Evolutionary conservation across 2,888 invertebrate species (phyloP).

Genomic region (Patella caerulea): DNA sequence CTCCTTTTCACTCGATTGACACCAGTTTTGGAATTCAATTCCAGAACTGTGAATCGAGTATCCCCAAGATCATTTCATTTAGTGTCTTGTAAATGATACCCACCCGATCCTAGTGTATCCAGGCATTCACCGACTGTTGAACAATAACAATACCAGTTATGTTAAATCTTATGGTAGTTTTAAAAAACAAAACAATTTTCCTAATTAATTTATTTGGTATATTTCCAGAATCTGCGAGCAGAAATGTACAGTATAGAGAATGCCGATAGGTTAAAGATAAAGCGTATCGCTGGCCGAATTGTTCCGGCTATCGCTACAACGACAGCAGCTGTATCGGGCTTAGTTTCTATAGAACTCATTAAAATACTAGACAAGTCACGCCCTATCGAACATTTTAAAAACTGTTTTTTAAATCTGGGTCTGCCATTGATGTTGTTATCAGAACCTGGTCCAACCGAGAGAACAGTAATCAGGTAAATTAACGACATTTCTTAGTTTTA

Average conservation of each 20-base stretch:
- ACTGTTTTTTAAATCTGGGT: constrained; percentile 70
- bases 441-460: constrained; percentile 66
- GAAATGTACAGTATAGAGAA: constrained; percentile 69
- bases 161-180: too few species aligned
- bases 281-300: constrained; percentile 71
- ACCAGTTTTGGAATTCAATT: too few species aligned
- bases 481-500: too few species aligned
- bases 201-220: background rate
- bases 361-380: constrained; percentile 59
- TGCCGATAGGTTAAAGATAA: constrained; percentile 66
- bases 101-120: too few species aligned
- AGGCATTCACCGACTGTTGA: too few species aligned
- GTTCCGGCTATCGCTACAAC: constrained; percentile 73
- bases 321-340: constrained; percentile 72
- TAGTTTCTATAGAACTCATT: constrained; percentile 68
- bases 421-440: constrained; percentile 68
- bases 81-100: too few species aligned
- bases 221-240: constrained; percentile 68
- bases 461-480: constrained; percentile 58
- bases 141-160: too few species aligned
- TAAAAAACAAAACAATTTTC: too few species aligned
- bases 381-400: constrained; percentile 61
- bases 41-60: too few species aligned
- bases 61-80: too few species aligned
- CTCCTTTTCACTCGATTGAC: too few species aligned